Conservation (phyloP, 2,888 invertebrate species). For the Teleiodes luculella region DNA sequence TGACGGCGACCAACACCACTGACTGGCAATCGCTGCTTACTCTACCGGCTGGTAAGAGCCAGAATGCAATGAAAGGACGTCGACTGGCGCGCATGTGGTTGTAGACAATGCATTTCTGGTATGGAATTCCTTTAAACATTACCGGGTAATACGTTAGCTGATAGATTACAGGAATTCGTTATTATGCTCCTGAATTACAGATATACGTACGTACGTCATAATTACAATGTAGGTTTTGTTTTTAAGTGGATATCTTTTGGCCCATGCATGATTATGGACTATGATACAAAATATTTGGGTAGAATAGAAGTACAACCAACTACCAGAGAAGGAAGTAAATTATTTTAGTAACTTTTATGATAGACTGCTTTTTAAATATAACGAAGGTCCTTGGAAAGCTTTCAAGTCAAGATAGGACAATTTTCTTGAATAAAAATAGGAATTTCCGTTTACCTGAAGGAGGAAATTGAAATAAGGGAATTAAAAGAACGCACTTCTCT, state of each 20-base stretch:
- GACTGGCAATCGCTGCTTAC: slow-evolving; percentile 33
- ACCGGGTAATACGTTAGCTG: too few species aligned
- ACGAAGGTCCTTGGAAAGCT: not conserved
- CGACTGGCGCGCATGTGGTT: not conserved
- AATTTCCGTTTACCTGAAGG: not conserved
- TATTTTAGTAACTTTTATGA: not conserved
- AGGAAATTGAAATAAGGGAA: slow-evolving; percentile 1
- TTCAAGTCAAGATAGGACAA: not conserved
- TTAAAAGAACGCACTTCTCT: not conserved
- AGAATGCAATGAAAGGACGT: slow-evolving; percentile 39
- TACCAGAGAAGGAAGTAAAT: not conserved
- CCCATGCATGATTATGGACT: too few species aligned
- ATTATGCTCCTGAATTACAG: too few species aligned
- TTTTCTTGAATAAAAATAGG: not conserved
- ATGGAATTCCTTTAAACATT: too few species aligned
- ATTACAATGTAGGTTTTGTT: too few species aligned
- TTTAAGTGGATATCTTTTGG: too few species aligned
- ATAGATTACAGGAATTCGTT: too few species aligned
- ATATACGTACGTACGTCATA: too few species aligned
- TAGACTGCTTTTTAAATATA: not conserved
- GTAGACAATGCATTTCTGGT: slow-evolving; percentile 17
- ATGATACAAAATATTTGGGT: not conserved
- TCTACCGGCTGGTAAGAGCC: slow-evolving; percentile 49
- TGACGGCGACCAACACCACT: slow-evolving; percentile 36
- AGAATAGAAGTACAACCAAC: too few species aligned